A percentile compares a stretch with the other conserved stretches of the same genome.
Evolutionary conservation across 2,888 invertebrate genomes (phyloP).

Genomic region (Zygogramma bicolorata): DNA sequence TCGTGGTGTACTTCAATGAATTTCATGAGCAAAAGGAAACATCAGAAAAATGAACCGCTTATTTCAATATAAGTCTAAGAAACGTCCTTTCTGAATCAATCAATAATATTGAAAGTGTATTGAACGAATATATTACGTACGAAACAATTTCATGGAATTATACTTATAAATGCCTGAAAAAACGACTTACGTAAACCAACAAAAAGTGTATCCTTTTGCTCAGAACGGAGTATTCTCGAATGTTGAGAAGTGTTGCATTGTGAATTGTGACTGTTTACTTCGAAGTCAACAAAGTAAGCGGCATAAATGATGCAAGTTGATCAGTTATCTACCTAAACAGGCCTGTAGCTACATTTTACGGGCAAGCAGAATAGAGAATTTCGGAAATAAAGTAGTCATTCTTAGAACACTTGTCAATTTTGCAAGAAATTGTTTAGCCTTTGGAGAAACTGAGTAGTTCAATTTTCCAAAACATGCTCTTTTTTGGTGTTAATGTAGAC

Average conservation of each 20-base stretch:
- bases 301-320: constrained; percentile 48
- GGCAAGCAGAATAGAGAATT: constrained; percentile 59
- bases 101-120: too few species aligned
- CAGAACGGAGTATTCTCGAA: constrained; percentile 26
- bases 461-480: constrained; percentile 33
- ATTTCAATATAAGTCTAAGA: neutral
- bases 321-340: constrained; percentile 61
- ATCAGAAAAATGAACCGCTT: neutral
- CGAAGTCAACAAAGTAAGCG: constrained; percentile 64
- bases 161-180: neutral
- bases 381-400: constrained; percentile 47
- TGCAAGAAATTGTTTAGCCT: constrained; percentile 10
- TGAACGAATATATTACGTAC: too few species aligned
- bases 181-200: neutral
- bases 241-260: constrained; percentile 47
- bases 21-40: neutral
- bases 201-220: constrained; percentile 1
- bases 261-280: constrained; percentile 44
- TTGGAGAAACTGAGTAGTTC: constrained; percentile 8
- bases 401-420: constrained; percentile 48
- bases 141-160: too few species aligned
- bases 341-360: constrained; percentile 68
- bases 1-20: neutral
- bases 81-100: too few species aligned
- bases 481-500: neutral